Evolutionary conservation across 2,888 invertebrate species (phyloP).

Genomic region (Acleris sparsana): DNA sequence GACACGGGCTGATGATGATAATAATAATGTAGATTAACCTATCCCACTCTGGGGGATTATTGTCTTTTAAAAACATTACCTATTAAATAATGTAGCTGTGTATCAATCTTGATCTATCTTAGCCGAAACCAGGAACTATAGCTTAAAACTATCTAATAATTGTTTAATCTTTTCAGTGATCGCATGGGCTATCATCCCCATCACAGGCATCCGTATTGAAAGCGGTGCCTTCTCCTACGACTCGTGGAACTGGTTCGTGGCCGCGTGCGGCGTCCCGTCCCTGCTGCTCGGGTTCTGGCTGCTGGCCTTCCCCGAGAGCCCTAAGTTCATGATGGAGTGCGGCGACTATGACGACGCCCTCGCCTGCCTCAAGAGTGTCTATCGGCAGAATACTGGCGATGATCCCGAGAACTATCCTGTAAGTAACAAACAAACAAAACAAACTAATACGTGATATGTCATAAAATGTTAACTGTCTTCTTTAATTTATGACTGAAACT

Average conservation of each 20-base stretch:
- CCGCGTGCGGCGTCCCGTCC: constrained; percentile 89
- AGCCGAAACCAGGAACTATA: too few relatives aligned
- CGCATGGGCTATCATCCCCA: constrained; percentile 91
- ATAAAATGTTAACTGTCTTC: too few relatives aligned
- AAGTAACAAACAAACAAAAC: constrained; percentile 51
- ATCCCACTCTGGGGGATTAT: too few relatives aligned
- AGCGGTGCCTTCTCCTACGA: constrained; percentile 86
- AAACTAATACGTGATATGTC: not conserved
- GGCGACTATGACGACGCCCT: constrained; percentile 91
- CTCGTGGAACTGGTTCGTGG: constrained; percentile 92
- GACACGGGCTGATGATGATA: too few relatives aligned
- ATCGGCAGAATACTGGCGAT: constrained; percentile 88
- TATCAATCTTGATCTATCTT: too few relatives aligned
- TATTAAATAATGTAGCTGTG: too few relatives aligned
- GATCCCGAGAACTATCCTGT: constrained; percentile 88
- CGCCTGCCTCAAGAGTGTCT: constrained; percentile 86
- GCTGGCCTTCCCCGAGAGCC: constrained; percentile 90
- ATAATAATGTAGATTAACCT: too few relatives aligned
- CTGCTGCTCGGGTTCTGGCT: constrained; percentile 87
- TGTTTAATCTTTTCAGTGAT: constrained; percentile 81
- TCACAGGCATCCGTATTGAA: constrained; percentile 84
- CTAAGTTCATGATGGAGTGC: constrained; percentile 91
- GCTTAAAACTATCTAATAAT: not conserved
- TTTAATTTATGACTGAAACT: too few relatives aligned
- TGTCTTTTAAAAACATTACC: too few relatives aligned